Evolutionary conservation across 1,140 invertebrate species (phyloP).

Genomic region (Leptinotarsa texana): DNA sequence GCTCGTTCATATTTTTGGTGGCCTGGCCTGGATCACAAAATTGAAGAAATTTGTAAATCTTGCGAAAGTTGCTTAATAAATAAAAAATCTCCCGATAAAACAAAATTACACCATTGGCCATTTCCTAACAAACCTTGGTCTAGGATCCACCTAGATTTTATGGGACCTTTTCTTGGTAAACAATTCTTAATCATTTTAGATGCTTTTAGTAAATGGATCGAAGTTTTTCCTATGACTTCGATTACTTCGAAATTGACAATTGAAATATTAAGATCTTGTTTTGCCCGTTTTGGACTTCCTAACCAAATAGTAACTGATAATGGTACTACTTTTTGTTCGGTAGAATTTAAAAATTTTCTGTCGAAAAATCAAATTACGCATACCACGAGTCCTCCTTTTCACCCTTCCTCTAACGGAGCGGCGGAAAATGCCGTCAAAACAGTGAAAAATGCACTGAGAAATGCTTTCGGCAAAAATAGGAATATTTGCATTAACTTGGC

Average conservation of each 20-base stretch:
- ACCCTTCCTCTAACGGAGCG: background rate
- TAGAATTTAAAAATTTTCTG: background rate
- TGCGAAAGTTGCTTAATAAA: conserved; percentile 4
- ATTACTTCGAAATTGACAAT: background rate
- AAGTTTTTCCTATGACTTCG: background rate
- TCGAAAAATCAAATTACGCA: conserved; percentile 3
- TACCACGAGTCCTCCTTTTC: background rate
- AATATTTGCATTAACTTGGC: background rate
- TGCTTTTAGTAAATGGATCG: background rate
- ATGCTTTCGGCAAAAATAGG: background rate
- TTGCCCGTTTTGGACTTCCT: conserved; percentile 1
- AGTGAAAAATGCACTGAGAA: conserved; percentile 7
- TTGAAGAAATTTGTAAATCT: background rate
- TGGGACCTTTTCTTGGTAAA: background rate
- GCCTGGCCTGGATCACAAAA: background rate
- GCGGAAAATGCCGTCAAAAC: conserved; percentile 1
- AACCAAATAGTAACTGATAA: background rate
- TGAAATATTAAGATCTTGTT: conserved; percentile 5
- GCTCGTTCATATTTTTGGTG: conserved; percentile 6
- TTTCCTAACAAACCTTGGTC: conserved; percentile 2
- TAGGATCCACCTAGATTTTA: conserved; percentile 3
- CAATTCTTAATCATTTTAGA: conserved; percentile 5
- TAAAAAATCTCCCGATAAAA: background rate
- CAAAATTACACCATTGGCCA: background rate
- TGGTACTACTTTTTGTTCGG: background rate